Evolutionary conservation across 2,888 invertebrate species (phyloP), one percentile per base, ranked within the genome.

Genomic region (Pollenia amentaria): DNA sequence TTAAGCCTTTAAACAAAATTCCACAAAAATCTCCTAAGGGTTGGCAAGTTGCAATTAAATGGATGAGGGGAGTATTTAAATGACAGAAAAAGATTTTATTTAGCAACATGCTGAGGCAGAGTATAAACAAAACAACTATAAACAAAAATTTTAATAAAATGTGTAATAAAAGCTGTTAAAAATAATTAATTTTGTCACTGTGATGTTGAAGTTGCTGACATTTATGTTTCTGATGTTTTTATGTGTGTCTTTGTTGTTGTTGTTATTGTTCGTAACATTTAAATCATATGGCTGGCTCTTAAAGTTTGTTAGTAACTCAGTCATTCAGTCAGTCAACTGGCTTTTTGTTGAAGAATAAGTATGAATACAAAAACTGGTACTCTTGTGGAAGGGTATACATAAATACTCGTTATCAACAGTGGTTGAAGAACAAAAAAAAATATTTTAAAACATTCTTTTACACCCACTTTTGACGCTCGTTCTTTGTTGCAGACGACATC

Each of bases 181-280:
- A 76, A 64, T 87, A 87, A 87, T 87, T 87, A 84, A 87, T 84
- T 84, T 87, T 81, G 80, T 81, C 84, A 84, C 73, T 81, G 70
- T 70, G 7, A 44, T 80, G 3, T 75, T 62, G 44, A 29, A 72
- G 64, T 14, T 29, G n/a, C 18, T 9, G n/a, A 3, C 48, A 14
- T 38, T 51, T n/a, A 16, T 60, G 18, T 21, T 21, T 7, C 21
- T 67, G 65, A 51, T 44, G 21, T 55, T 62, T 60, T 14, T 38
- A 55, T 69, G 60, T 40, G 60, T 44, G 1, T n/a, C n/a, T n/a
- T 21, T 29, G 29, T 21, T n/a, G 11, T 38, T 67, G 65, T 60
- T 44, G n/a, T 55, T 62, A 62, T 14, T 38, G 75, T 69, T 69
- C 40, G 60, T 44, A 82, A 76, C 60, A 75, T 70, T 82, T 82